Base-by-base conservation (phyloP, 2,113 vertebrate genomes). In the Xyliphius kryptos region DNA sequence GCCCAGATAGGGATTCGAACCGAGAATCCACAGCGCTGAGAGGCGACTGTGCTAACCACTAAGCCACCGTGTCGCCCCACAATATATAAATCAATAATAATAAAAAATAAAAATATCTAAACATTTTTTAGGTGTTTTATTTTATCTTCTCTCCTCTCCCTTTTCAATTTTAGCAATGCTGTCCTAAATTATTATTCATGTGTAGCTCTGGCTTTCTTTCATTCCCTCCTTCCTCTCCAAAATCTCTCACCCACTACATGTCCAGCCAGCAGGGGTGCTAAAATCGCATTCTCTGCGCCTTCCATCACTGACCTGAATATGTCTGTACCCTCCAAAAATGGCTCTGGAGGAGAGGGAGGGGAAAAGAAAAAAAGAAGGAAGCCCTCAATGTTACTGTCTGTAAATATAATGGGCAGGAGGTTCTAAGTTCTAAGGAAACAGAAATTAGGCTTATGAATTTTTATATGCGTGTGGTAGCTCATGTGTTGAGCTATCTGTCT, bases 231-330 rank as follows among this genome's bases (percentile, higher is more conserved):
- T 69, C 53, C 61, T 69, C 62, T 60, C 55, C 74, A 74, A 81
- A 77, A 76, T 77, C 73, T 82, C 65, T 79, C 81, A 77, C 72
- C 76, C 74, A 76, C 73, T 78, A 76, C 82, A 74, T 81, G 79
- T 83, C 76, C 78, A 73, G 74, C 74, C 80, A 76, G 81, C 69
- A 9, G 79, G 80, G 73, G 78, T 68, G 74, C 61, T 75, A 47
- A 74, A 84, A 83, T 83, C 79, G 61, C 79, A 83, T 85, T 85
- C 68, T 80, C 78, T 78, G 70, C 59, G 79, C 78, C 69, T 82
- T 68, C 69, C 56, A 47, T 73, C 70, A 70, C 77, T 85, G 83
- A 83, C 85, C 85, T 83, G 77, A 81, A 83, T 85, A 73, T 66
- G 46, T 67, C 74, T 69, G 56, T 57, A 61, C 60, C 57, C 61